These are phyloP conservation scores for Poeciliopsis turrubarensis DNA, from an alignment of 2,113 vertebrate species.

Conservation along the genomic window DNA sequence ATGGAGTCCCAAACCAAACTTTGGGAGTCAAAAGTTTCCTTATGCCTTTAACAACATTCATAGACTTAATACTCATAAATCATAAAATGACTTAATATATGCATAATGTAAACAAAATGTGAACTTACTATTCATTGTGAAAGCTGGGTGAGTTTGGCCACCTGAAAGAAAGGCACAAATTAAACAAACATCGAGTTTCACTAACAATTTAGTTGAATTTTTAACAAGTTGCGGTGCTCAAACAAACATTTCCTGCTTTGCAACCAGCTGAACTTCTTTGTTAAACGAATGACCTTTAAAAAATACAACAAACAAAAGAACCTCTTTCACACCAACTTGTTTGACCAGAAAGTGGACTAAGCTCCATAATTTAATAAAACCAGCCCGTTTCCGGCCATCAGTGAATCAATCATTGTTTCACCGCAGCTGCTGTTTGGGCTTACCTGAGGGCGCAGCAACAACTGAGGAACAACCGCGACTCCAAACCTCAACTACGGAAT, in stretches of 20 bases:
- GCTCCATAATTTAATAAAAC: background rate
- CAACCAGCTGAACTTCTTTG: conserved; percentile 2
- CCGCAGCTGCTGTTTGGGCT: conserved; percentile 7
- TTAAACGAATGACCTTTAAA: background rate
- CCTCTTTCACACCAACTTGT: background rate
- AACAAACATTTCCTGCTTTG: conserved; percentile 8
- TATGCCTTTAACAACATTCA: background rate
- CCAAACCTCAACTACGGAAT: background rate
- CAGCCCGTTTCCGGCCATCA: background rate
- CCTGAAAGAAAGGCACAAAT: conserved; percentile 33
- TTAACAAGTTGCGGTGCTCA: background rate
- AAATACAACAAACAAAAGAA: background rate
- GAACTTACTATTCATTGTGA: conserved; percentile 47
- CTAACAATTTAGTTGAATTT: background rate
- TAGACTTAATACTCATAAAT: background rate
- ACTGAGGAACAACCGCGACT: background rate
- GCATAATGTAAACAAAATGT: background rate
- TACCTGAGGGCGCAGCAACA: conserved; percentile 25
- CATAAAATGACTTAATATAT: background rate
- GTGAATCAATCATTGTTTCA: conserved; percentile 25
- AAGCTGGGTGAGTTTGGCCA: background rate
- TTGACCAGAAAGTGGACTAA: background rate
- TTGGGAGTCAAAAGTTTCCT: background rate
- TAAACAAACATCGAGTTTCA: background rate
- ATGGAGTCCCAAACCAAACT: too few relatives aligned